Evolutionary conservation across 1,140 invertebrate species (phyloP), one percentile per base, ranked within the genome.

Genomic region (Solen grandis): DNA sequence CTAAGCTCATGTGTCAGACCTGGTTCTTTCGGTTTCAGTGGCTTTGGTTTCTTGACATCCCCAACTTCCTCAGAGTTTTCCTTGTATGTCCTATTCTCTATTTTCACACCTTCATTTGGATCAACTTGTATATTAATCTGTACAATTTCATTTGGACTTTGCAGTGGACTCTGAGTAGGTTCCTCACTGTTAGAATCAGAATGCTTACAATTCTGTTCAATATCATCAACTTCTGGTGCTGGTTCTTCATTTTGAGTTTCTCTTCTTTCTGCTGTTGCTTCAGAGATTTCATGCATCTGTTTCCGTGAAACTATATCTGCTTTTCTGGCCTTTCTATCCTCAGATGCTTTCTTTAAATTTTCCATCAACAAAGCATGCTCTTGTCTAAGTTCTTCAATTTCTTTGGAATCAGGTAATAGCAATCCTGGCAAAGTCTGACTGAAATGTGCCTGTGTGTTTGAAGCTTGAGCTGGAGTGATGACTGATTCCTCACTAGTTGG

Each of bases 341-440:
- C 54, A 35, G 75, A 78, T 22, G 75, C 75, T 29, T 69, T 78
- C 36, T 55, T 68, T 19, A 78, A 52, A 60, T 78, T 78, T 69
- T 78, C 75, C 75, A 78, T 78, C 25, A 78, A n/a, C 41, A 38
- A 55, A 19, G 75, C 63, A 78, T 78, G 75, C 57, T 69, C 75
- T 22, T 69, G 68, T 41, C 75, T 41, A 35, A 78, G 50, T 35
- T 78, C 75, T 60, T 69, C 63, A 57, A 78, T 78, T 69, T 78
- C 75, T 25, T 41, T 60, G 41, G 54, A 66, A 69, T 78, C 54
- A 38, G 75, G 75, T 5, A 78, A 41, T 13, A 62, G 68, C 41
- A 78, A 78, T 16, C 65, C 65, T n/a, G 75, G 65, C 13, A 78
- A 50, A 13, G 50, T n/a, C n/a, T n/a, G n/a, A n/a, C n/a, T n/a